phyloP scores from a whole-genome alignment of 1,140 invertebrate species.

The Ladona fulva region DNA sequence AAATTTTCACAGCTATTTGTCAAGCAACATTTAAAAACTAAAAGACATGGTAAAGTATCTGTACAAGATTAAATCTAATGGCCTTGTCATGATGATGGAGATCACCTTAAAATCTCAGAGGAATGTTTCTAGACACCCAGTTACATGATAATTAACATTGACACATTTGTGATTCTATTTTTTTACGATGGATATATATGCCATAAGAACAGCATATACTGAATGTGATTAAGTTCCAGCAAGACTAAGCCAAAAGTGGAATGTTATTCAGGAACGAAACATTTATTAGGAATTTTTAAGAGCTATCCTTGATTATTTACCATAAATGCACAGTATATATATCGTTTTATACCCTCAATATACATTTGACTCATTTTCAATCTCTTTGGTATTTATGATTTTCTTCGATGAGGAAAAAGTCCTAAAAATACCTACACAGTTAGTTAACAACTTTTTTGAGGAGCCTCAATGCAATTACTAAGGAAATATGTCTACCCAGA shows the following conservation, averaged over 20 bases:
- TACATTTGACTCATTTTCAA: too few relatives aligned
- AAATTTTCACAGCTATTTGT: background rate
- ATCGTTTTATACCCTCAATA: background rate
- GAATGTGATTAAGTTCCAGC: conserved; percentile 3
- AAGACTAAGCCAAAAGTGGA: background rate
- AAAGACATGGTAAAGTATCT: background rate
- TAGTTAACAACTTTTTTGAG: background rate
- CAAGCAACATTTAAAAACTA: background rate
- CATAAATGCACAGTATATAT: conserved; percentile 2
- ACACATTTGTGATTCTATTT: background rate
- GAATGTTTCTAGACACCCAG: background rate
- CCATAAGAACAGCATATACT: background rate
- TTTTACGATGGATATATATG: background rate
- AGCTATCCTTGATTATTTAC: background rate
- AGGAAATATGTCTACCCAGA: background rate
- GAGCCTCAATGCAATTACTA: background rate
- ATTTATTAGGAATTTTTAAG: background rate
- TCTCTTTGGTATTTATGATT: background rate
- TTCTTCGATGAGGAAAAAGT: background rate
- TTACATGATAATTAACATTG: background rate
- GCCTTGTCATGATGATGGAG: background rate
- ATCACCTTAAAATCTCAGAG: background rate
- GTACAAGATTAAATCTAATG: background rate
- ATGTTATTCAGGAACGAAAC: background rate
- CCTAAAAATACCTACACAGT: conserved; percentile 5